A percentile compares a stretch with the other conserved stretches of the same genome.
Conservation (phyloP, 2,113 vertebrate species). For the Amazona vittata region DNA sequence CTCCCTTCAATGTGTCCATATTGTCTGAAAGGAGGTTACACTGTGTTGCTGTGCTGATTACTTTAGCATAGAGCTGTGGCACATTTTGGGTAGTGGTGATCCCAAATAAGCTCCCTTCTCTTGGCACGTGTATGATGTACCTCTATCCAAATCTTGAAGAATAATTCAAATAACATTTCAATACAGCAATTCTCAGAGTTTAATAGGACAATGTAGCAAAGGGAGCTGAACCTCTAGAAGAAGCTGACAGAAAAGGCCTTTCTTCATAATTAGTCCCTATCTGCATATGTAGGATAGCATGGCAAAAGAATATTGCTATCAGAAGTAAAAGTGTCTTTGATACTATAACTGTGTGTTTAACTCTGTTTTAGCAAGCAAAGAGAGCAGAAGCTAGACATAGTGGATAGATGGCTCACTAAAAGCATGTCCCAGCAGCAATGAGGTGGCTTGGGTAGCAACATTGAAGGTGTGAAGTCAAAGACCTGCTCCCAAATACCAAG, state of each 20-base stretch:
- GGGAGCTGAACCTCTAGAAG: not conserved
- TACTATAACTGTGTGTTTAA: not conserved
- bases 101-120: not conserved
- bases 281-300: not conserved
- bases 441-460: not conserved
- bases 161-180: not conserved
- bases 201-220: not conserved
- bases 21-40: not conserved
- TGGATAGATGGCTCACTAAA: not conserved
- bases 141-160: not conserved
- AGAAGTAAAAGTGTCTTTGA: not conserved
- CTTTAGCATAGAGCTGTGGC: not conserved
- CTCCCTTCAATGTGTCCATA: fast-evolving
- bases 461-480: fast-evolving
- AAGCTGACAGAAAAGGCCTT: not conserved
- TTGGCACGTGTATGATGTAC: not conserved
- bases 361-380: not conserved
- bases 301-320: not conserved
- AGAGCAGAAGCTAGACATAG: not conserved
- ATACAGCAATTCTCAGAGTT: not conserved
- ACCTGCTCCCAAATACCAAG: not conserved
- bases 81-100: not conserved
- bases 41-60: not conserved
- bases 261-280: not conserved
- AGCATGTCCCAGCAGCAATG: not conserved